Base-by-base conservation (phyloP, 1,140 invertebrate genomes). In the Neoseiulus cucumeris region DNA sequence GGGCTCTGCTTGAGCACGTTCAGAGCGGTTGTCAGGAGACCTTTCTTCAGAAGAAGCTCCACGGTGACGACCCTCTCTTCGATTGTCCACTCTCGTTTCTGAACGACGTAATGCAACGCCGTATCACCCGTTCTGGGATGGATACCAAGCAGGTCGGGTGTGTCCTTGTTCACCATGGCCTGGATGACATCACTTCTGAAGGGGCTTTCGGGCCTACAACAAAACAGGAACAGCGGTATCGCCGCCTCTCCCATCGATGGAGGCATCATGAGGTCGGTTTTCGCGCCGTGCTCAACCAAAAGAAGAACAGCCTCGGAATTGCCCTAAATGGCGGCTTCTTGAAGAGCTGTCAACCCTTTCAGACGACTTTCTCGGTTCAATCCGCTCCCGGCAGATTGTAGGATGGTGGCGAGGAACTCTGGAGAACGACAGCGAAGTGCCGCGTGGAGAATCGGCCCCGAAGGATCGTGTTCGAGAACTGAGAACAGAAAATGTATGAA, bases 1-100 rank as follows among this genome's bases (percentile, higher is more conserved):
- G 76, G 71, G 7, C 76, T 76, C 65, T 72, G 44, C 1, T 70
- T 70, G 42, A 73, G 67, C 44, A 70, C 70, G 68, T 78, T 75
- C n/a, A 59, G 47, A 1, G 68, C 68, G 65, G 76, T 73, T 2
- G 74, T 68, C 67, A 73, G 66, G 7, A 72, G 71, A 25, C 74
- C 72, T 65, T 69, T 69, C 18, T 70, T 66, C 7, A 76, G 67
- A 29, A 74, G 66, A 44, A 59, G 42, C 47, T 72, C 71, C 39
- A 72, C 42, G 25, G 51, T 59, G 14, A 14, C 25, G 17, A 4
- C 17, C 14, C 5, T 68, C 2, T 59, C 51, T 14, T 59, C 51
- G 14, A 33, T 14, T 6, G 25, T 17, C 51, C 51, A 59, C 12
- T 59, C 14, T 6, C 22, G 17, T 25, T 59, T 59, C 51, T 59